These are phyloP conservation scores for Pachycephus smyrnensis DNA, from an alignment of 2,888 invertebrate genomes.

Conservation along the genomic window DNA sequence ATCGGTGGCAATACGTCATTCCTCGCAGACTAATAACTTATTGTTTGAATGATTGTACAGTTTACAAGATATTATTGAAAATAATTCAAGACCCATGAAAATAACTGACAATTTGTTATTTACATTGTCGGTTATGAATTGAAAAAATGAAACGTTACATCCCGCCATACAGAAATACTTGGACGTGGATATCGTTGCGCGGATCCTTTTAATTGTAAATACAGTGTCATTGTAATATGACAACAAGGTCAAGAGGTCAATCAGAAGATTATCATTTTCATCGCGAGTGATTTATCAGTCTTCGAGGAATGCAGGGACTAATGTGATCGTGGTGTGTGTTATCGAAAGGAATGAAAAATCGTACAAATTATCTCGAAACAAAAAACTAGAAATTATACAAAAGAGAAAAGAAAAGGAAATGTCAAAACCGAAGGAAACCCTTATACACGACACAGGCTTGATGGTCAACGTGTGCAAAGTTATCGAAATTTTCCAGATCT, in stretches of 20 bases:
- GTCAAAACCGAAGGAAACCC: neutral
- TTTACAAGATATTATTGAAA: neutral
- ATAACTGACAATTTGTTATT: neutral
- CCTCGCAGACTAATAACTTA: neutral
- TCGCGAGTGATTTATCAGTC: neutral
- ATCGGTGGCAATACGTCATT: neutral
- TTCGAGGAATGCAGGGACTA: neutral
- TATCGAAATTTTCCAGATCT: neutral
- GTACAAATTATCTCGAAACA: neutral
- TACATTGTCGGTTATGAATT: neutral
- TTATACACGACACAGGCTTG: neutral
- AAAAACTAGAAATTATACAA: neutral
- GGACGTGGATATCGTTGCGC: neutral
- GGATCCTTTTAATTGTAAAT: neutral
- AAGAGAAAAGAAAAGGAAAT: neutral
- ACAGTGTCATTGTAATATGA: neutral
- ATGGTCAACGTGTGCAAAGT: neutral
- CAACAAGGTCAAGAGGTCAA: neutral
- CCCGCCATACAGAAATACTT: neutral
- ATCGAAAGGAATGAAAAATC: neutral
- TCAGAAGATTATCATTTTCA: neutral
- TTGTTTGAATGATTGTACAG: neutral
- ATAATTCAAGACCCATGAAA: neutral
- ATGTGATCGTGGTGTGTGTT: neutral
- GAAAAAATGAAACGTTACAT: no score